phyloP scores from a whole-genome alignment of 2,113 vertebrate species.

The Eptesicus fuscus region DNA sequence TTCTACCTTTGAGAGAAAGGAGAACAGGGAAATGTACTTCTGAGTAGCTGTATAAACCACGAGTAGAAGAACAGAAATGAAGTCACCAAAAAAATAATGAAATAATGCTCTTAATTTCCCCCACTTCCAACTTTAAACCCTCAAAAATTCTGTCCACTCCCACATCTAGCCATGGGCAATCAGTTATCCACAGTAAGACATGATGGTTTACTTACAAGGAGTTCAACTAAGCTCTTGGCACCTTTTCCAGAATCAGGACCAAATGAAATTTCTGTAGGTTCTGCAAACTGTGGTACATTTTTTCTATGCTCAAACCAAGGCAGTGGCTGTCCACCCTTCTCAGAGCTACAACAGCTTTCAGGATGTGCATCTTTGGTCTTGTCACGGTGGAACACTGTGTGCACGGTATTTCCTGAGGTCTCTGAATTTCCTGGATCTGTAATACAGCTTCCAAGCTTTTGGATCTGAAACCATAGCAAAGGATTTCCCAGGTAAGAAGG shows the following conservation, averaged over 20 bases:
- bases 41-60: not conserved
- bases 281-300: conserved; percentile 79
- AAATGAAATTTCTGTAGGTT: conserved; percentile 80
- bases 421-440: conserved; percentile 82
- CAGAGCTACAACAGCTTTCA: conserved; percentile 84
- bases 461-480: conserved; percentile 81
- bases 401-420: conserved; percentile 79
- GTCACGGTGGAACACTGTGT: conserved; percentile 83
- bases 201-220: conserved; percentile 88
- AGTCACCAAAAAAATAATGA: not conserved
- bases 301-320: conserved; percentile 88
- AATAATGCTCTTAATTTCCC: not conserved
- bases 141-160: not conserved
- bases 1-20: not conserved
- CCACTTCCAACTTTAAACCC: not conserved
- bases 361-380: conserved; percentile 90
- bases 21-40: not conserved
- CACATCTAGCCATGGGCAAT: not conserved
- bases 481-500: not conserved
- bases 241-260: conserved; percentile 82
- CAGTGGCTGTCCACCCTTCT: conserved; percentile 85
- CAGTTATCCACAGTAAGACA: not conserved
- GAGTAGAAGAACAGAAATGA: not conserved
- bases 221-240: conserved; percentile 92
- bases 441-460: conserved; percentile 83